Evolutionary conservation across 2,888 invertebrate species (phyloP), one percentile per base, ranked within the genome.

Genomic region (Parascotia fuliginaria): DNA sequence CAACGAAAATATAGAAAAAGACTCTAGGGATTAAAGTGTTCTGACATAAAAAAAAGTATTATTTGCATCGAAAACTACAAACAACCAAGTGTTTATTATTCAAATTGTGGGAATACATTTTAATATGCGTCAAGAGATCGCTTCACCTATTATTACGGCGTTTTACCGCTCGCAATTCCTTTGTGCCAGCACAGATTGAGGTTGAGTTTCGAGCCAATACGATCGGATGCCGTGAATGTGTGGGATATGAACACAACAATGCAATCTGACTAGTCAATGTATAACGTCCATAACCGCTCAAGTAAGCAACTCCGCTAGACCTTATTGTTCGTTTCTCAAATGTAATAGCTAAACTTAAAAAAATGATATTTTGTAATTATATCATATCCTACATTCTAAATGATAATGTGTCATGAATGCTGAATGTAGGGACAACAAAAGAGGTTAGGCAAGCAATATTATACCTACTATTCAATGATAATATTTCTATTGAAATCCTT

Each of bases 181-280:
- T 66, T 66, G 61, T 63, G 48, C 34, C 15, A 42, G 37, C 49
- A 9, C 54, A 46, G 39, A 43, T 50, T 39, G 55, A 61, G 59
- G 45, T 38, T 58, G 40, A 53, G 42, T 39, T 31, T 43, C 22
- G 46, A 59, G 54, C 55, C 67, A 63, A 67, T 64, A 63, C 48
- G 34, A 40, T 48, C 48, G 59, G 63, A 64, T 60, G 65, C 66
- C 57, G 56, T 34, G 50, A 47, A 54, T 63, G 59, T 65, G 64
- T 62, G 69, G 46, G 56, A 63, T 66, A 73, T 73, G 58, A 60
- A 42, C 32, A 55, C 55, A 65, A 70, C 73, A 75, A 77, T 75
- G 72, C 64, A 42, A 63, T 55, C 62, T 63, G 70, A 69, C 72
- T 63, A 63, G 41, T 58, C 66, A 56, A 65, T 65, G 59, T 63